phyloP scores from a whole-genome alignment of 2,113 vertebrate genomes.

The Seriola aureovittata region DNA sequence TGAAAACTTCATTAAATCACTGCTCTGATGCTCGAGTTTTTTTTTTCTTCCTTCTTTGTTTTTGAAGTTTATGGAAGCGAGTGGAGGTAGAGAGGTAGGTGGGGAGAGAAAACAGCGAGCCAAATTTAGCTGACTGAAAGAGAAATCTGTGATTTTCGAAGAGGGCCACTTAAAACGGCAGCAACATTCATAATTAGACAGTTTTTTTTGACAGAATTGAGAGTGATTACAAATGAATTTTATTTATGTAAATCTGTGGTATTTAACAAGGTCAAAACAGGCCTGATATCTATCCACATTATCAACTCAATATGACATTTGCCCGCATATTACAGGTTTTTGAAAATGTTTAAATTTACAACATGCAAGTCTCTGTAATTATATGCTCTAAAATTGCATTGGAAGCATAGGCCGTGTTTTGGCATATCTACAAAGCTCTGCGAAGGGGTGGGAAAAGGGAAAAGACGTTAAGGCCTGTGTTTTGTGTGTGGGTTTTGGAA shows the following conservation, averaged over 20 bases:
- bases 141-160: slow-evolving; percentile 17
- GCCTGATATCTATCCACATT: slow-evolving; percentile 58
- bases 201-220: background rate
- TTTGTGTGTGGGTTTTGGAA: slow-evolving; percentile 74
- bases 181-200: background rate
- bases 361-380: slow-evolving; percentile 78
- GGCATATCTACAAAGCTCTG: slow-evolving; percentile 79
- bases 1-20: slow-evolving; percentile 54
- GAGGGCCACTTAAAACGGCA: slow-evolving; percentile 3
- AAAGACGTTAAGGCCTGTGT: slow-evolving; percentile 73
- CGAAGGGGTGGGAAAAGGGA: slow-evolving; percentile 69
- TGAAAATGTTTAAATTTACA: slow-evolving; percentile 82
- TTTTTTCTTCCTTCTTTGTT: slow-evolving; percentile 17
- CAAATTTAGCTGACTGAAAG: slow-evolving; percentile 4
- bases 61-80: slow-evolving; percentile 33
- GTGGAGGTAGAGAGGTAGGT: slow-evolving; percentile 14
- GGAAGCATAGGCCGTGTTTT: slow-evolving; percentile 71
- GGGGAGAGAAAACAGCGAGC: slow-evolving; percentile 6
- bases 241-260: slow-evolving; percentile 23
- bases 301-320: slow-evolving; percentile 68
- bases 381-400: slow-evolving; percentile 77
- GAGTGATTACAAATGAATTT: slow-evolving; percentile 27
- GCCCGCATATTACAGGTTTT: slow-evolving; percentile 77
- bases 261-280: slow-evolving; percentile 48
- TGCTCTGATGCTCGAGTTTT: slow-evolving; percentile 39